Evolutionary conservation across 2,888 invertebrate species (phyloP).

Genomic region (Drosophila siamana): DNA sequence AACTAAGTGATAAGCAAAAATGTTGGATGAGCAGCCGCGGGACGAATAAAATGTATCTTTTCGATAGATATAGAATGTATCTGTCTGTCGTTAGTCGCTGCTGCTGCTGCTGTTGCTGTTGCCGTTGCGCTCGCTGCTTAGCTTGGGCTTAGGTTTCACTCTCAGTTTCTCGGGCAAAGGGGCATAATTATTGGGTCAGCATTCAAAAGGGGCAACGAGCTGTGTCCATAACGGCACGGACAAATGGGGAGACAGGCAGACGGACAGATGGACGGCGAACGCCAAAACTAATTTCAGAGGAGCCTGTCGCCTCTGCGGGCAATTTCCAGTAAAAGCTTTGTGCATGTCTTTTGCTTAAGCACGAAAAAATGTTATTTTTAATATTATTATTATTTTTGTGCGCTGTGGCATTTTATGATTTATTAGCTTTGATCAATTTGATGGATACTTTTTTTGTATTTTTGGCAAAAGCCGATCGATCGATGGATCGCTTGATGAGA

Average conservation of each 20-base stretch:
- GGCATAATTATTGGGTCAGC: slow-evolving; percentile 83
- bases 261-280: slow-evolving; percentile 4
- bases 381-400: slow-evolving; percentile 26
- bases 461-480: slow-evolving; percentile 59
- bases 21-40: slow-evolving; percentile 46
- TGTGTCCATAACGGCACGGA: slow-evolving; percentile 62
- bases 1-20: slow-evolving; percentile 63
- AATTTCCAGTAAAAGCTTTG: slow-evolving; percentile 75
- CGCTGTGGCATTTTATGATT: slow-evolving; percentile 78
- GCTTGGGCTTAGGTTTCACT: slow-evolving; percentile 72
- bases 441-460: slow-evolving; percentile 67
- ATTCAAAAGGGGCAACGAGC: slow-evolving; percentile 55
- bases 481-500: slow-evolving; percentile 8
- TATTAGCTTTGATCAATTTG: slow-evolving; percentile 84
- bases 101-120: slow-evolving; percentile 2
- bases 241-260: slow-evolving; percentile 44
- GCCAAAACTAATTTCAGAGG: slow-evolving; percentile 71
- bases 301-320: slow-evolving; percentile 67
- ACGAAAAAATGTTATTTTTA: slow-evolving; percentile 18
- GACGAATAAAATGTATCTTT: slow-evolving; percentile 41
- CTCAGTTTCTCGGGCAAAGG: slow-evolving; percentile 76
- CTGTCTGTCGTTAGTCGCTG: slow-evolving; percentile 25
- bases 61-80: slow-evolving; percentile 29
- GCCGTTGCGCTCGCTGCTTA: not conserved
- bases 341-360: slow-evolving; percentile 41